These are phyloP conservation scores for Branchipolynoe longqiensis DNA, from an alignment of 2,888 invertebrate genomes.

Conservation along the genomic window DNA sequence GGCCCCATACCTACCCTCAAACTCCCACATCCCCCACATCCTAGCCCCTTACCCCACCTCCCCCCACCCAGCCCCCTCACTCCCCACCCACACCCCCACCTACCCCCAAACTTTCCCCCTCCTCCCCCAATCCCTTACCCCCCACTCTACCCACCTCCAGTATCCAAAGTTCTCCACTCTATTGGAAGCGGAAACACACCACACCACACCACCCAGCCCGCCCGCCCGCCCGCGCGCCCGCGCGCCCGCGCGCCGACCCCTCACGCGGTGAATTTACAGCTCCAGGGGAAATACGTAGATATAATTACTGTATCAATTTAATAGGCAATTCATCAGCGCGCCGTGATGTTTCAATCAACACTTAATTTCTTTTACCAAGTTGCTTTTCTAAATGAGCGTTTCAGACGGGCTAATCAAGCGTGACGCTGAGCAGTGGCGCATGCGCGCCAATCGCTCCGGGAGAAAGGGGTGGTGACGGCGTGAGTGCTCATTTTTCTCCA, in stretches of 20 bases:
- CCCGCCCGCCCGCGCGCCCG: background rate
- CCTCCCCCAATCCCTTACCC: background rate
- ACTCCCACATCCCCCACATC: background rate
- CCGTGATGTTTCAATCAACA: slow-evolving; percentile 51
- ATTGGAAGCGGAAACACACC: too few species aligned
- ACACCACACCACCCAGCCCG: background rate
- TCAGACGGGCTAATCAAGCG: slow-evolving; percentile 48
- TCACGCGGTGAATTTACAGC: slow-evolving; percentile 6
- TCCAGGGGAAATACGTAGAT: slow-evolving; percentile 57
- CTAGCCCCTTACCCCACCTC: background rate
- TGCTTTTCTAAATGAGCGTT: slow-evolving; percentile 43
- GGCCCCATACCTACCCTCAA: background rate
- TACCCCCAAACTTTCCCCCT: background rate
- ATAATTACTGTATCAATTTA: slow-evolving; percentile 61
- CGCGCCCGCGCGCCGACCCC: background rate
- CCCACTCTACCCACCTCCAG: background rate
- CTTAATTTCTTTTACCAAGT: slow-evolving; percentile 56
- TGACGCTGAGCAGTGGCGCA: background rate
- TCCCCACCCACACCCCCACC: background rate
- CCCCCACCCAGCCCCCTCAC: background rate
- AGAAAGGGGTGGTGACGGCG: slow-evolving; percentile 39
- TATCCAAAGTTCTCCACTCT: background rate
- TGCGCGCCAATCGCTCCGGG: slow-evolving; percentile 8
- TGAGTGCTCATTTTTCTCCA: slow-evolving; percentile 54
- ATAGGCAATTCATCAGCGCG: slow-evolving; percentile 55